Conservation (phyloP, 2,113 vertebrate genomes). For the Hemicordylus capensis region DNA sequence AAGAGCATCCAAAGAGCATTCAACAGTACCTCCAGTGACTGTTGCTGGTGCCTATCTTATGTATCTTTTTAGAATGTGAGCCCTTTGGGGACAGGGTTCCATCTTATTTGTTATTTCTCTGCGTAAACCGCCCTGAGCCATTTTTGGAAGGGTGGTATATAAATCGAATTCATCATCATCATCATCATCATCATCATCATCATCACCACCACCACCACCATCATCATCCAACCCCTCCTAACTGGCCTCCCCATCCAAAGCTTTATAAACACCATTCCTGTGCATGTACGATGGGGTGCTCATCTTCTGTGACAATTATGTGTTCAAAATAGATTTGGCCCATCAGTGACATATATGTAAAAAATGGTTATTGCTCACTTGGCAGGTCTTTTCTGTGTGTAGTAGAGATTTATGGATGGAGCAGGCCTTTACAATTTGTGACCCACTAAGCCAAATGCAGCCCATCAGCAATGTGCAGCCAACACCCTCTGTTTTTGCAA, state of each 20-base stretch:
- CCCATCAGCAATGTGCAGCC: background rate
- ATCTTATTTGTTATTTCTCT: too few species aligned
- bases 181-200: too few species aligned
- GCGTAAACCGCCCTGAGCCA: too few species aligned
- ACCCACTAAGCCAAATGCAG: background rate
- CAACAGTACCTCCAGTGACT: too few species aligned
- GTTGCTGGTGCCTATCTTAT: too few species aligned
- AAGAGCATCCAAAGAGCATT: background rate
- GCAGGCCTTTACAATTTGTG: background rate
- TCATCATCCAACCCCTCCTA: background rate
- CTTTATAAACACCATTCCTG: background rate
- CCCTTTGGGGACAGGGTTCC: too few species aligned
- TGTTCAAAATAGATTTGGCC: background rate
- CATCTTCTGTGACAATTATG: background rate
- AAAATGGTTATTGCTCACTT: background rate
- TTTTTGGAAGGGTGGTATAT: too few species aligned
- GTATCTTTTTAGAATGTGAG: too few species aligned
- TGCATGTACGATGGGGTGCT: background rate
- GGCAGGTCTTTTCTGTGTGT: background rate
- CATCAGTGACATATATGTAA: background rate
- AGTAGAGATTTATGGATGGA: background rate
- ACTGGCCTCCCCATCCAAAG: background rate
- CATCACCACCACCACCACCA: too few species aligned
- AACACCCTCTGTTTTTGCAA: background rate
- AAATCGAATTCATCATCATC: too few species aligned